phyloP scores from a whole-genome alignment of 1,140 invertebrate species.

The Aphelenchoides besseyi region DNA sequence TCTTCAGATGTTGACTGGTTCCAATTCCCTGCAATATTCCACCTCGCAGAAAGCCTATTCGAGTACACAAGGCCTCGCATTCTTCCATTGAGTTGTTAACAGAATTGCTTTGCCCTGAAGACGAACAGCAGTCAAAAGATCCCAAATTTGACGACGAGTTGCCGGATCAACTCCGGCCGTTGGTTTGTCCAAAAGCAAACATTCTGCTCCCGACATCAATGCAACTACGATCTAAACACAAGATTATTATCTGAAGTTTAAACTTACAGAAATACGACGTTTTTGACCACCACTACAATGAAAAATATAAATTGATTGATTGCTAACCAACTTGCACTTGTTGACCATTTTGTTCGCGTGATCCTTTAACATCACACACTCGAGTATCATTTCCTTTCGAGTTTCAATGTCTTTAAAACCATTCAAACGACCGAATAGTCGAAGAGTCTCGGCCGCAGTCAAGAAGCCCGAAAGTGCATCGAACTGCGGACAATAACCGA shows the following conservation, averaged over 20 bases:
- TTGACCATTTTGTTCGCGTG: conserved; percentile 37
- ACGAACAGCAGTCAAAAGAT: conserved; percentile 23
- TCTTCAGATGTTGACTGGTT: conserved; percentile 71
- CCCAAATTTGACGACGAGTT: conserved; percentile 33
- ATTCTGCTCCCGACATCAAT: conserved; percentile 83
- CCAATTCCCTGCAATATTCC: conserved; percentile 74
- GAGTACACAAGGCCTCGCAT: conserved; percentile 78
- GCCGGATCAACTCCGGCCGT: conserved; percentile 66
- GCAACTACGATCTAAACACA: conserved; percentile 84
- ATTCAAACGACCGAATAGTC: conserved; percentile 30
- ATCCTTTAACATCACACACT: conserved; percentile 22
- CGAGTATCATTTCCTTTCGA: conserved; percentile 31
- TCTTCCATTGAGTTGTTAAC: conserved; percentile 72
- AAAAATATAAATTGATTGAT: no score
- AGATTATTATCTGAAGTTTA: no score
- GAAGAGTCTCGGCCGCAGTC: conserved; percentile 31
- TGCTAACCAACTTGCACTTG: no score
- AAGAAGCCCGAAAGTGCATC: conserved; percentile 27
- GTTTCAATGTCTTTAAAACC: conserved; percentile 39
- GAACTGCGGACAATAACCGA: conserved; percentile 41
- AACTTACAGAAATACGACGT: no score
- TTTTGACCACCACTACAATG: conserved; percentile 23
- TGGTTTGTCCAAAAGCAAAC: conserved; percentile 88
- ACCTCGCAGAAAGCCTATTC: conserved; percentile 80
- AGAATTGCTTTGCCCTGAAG: conserved; percentile 21